Conservation (phyloP, 1,140 invertebrate genomes). For the Musca domestica region DNA sequence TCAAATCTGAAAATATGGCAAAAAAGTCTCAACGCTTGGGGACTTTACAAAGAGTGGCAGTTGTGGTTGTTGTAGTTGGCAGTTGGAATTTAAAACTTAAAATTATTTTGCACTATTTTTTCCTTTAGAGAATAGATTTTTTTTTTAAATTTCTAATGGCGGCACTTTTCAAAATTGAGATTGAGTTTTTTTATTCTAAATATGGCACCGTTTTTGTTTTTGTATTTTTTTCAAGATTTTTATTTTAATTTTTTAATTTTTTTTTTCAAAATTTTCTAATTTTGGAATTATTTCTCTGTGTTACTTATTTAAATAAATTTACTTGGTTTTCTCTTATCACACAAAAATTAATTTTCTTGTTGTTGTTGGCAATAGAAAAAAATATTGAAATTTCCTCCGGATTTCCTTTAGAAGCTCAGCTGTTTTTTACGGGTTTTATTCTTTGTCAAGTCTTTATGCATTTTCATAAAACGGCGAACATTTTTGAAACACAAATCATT, state of each 20-base stretch:
- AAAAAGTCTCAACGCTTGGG: too few species aligned
- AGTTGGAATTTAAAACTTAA: too few species aligned
- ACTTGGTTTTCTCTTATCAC: too few species aligned
- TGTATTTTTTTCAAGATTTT: background rate
- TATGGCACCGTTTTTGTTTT: conserved; percentile 9
- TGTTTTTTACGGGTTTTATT: conserved; percentile 51
- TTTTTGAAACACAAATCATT: too few species aligned
- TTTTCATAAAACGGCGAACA: conserved; percentile 41
- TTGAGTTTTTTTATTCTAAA: background rate
- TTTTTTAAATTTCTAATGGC: background rate
- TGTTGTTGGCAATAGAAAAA: too few species aligned
- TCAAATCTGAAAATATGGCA: too few species aligned
- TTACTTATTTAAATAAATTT: too few species aligned
- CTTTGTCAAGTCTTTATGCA: conserved; percentile 51
- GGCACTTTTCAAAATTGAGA: background rate
- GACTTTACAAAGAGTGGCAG: too few species aligned
- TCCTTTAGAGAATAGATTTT: background rate
- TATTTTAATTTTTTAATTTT: background rate
- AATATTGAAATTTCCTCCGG: background rate
- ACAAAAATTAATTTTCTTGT: too few species aligned
- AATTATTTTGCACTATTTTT: background rate
- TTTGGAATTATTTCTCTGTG: background rate
- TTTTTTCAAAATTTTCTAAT: background rate
- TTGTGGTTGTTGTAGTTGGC: too few species aligned
- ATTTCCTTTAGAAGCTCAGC: background rate